A percentile compares a stretch with the other conserved stretches of the same genome.
These are phyloP conservation scores for Macquaria australasica DNA, from an alignment of 2,113 vertebrate species.

Conservation along the genomic window DNA sequence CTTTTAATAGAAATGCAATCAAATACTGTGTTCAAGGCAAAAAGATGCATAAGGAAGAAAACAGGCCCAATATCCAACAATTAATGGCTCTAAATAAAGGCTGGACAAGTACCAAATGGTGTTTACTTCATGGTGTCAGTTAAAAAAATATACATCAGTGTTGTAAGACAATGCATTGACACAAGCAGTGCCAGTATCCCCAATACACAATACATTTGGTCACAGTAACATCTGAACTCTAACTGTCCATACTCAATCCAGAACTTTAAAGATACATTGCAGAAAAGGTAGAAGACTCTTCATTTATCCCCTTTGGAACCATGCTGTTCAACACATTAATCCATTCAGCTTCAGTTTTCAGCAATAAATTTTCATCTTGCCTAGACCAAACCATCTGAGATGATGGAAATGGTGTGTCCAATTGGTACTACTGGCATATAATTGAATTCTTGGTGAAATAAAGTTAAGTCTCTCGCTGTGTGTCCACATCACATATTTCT, in stretches of 20 bases:
- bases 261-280: background rate
- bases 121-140: too few species aligned
- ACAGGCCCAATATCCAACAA: too few species aligned
- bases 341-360: background rate
- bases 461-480: background rate
- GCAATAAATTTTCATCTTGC: conserved; percentile 1
- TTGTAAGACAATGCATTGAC: too few species aligned
- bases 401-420: conserved; percentile 10
- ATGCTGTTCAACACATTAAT: conserved; percentile 27
- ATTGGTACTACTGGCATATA: conserved; percentile 3
- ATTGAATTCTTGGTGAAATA: conserved; percentile 26
- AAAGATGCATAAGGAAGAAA: too few species aligned
- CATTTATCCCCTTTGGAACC: conserved; percentile 1
- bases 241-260: background rate
- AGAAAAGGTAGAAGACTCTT: background rate
- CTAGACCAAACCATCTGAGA: background rate
- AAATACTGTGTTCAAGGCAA: background rate
- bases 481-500: conserved; percentile 13
- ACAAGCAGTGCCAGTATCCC: too few species aligned
- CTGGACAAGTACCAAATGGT: too few species aligned
- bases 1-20: background rate
- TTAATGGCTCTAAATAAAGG: too few species aligned
- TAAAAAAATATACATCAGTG: too few species aligned
- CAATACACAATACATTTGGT: background rate
- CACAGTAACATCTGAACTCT: background rate